phyloP scores from a whole-genome alignment of 2,888 invertebrate genomes.

The Athalia cordata region DNA sequence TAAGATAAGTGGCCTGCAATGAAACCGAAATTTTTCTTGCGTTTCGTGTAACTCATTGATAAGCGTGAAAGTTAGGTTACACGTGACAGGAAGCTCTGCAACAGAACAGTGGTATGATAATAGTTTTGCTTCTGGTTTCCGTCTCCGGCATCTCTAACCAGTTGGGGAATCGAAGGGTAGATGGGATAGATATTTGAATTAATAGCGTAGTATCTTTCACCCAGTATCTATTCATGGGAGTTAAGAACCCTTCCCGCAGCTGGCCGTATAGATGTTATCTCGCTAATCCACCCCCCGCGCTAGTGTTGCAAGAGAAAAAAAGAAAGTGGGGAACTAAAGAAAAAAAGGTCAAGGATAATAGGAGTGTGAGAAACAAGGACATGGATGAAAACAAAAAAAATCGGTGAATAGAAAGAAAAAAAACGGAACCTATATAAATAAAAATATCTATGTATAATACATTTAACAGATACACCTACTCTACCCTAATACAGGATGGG shows the following conservation, averaged over 20 bases:
- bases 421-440: background rate
- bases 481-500: too few relatives aligned
- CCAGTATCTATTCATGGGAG: constrained; percentile 41
- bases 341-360: background rate
- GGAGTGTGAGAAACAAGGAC: background rate
- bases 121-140: background rate
- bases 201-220: constrained; percentile 31
- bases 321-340: background rate
- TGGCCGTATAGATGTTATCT: constrained; percentile 17
- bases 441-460: background rate
- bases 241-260: constrained; percentile 40
- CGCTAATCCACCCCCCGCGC: background rate
- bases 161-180: background rate
- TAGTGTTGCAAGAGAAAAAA: background rate
- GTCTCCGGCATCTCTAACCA: background rate
- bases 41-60: too few relatives aligned
- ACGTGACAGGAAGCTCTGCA: too few relatives aligned
- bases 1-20: too few relatives aligned
- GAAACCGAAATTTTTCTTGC: too few relatives aligned
- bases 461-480: too few relatives aligned
- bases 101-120: too few relatives aligned
- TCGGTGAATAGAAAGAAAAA: background rate
- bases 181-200: constrained; percentile 38
- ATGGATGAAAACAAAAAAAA: background rate
- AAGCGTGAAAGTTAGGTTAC: too few relatives aligned